Evolutionary conservation across 92 coral and sea anemone genomes (phyloP).

Genomic region (Epizoanthus illoricatus): DNA sequence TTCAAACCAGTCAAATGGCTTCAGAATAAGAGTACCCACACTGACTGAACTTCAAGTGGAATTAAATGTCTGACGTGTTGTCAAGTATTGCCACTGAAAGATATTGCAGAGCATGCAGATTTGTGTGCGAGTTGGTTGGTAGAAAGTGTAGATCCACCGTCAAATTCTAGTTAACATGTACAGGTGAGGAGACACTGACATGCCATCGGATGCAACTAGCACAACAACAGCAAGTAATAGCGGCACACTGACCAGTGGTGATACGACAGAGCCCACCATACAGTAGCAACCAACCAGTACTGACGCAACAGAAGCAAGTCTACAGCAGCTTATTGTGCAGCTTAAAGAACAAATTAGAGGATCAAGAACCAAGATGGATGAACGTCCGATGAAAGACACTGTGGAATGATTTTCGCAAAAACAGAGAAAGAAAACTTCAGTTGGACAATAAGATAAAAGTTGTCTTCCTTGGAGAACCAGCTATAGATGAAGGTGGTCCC

Average conservation of each 20-base stretch:
- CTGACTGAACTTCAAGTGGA: too few species aligned
- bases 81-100: too few species aligned
- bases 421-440: neutral
- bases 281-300: neutral
- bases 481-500: neutral
- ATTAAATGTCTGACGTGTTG: too few species aligned
- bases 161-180: too few species aligned
- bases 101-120: too few species aligned
- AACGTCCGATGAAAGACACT: neutral
- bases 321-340: conserved; percentile 1
- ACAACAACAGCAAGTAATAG: neutral
- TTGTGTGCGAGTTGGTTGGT: too few species aligned
- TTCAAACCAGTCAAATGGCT: conserved; percentile 3
- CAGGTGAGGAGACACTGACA: neutral
- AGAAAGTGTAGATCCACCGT: too few species aligned
- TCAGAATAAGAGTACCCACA: too few species aligned
- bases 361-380: neutral
- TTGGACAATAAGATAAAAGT: neutral
- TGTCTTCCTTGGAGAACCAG: neutral
- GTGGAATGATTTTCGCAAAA: neutral
- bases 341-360: neutral
- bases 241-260: neutral
- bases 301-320: neutral
- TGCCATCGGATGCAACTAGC: neutral
- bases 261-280: neutral